These are phyloP conservation scores for Zygothrica quintamaculata DNA, from an alignment of 2,888 invertebrate genomes.

Conservation along the genomic window DNA sequence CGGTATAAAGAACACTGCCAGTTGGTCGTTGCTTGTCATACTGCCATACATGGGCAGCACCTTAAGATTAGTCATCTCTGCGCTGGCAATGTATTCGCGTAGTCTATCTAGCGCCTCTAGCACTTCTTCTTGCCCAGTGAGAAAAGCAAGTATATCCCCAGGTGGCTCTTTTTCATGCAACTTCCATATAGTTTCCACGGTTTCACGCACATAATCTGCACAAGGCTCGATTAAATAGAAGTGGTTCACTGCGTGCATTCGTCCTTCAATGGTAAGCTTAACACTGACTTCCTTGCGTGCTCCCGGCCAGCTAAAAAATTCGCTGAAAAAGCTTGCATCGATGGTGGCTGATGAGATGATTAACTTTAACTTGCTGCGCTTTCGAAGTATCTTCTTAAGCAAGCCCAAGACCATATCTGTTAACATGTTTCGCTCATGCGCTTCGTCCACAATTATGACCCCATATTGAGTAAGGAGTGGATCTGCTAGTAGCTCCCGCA, in stretches of 20 bases:
- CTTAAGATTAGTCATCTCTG: conserved; percentile 86
- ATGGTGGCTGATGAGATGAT: conserved; percentile 98
- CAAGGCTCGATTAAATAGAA: conserved; percentile 93
- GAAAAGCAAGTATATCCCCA: conserved; percentile 96
- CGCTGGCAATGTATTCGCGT: conserved; percentile 86
- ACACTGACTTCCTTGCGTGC: conserved; percentile 86
- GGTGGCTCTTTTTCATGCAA: conserved; percentile 92
- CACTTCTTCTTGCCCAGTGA: conserved; percentile 98
- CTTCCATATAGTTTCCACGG: conserved; percentile 94
- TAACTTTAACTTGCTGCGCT: conserved; percentile 91
- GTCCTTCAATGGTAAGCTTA: conserved; percentile 94
- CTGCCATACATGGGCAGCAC: conserved; percentile 97
- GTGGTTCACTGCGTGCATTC: conserved; percentile 94
- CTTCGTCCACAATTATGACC: conserved; percentile 96
- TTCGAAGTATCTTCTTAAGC: conserved; percentile 94
- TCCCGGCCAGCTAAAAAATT: conserved; percentile 89
- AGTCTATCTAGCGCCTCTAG: conserved; percentile 89
- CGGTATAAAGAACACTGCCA: conserved; percentile 91
- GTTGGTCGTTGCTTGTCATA: conserved; percentile 91
- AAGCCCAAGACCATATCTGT: conserved; percentile 98
- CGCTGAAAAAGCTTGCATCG: conserved; percentile 93
- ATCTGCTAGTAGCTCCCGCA: conserved; percentile 97
- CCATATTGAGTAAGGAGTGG: conserved; percentile 95
- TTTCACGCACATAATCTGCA: conserved; percentile 94
- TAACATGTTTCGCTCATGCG: conserved; percentile 96